These are phyloP conservation scores for Peromyscus californicus DNA, from an alignment of 2,113 vertebrate genomes.

Conservation along the genomic window DNA sequence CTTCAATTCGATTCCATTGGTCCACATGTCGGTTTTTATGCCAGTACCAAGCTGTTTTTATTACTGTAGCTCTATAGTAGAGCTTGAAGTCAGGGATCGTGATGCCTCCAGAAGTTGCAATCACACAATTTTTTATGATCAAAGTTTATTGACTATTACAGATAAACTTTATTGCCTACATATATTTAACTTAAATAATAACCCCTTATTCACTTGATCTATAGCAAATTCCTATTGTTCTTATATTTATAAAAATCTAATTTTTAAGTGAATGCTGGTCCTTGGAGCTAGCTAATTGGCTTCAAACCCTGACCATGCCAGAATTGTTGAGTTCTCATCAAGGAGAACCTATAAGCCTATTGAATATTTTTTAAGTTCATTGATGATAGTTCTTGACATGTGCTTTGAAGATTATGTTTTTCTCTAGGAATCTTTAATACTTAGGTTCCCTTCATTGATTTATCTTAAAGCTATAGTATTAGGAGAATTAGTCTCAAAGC, in stretches of 20 bases:
- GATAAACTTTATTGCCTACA: rapidly evolving
- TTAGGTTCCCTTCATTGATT: neutral
- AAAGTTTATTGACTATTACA: neutral
- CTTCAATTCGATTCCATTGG: no score
- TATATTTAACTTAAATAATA: neutral
- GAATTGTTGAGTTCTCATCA: neutral
- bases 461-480: neutral
- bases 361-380: neutral
- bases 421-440: neutral
- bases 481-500: neutral
- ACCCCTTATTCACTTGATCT: neutral
- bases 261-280: neutral
- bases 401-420: neutral
- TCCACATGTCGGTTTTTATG: no score
- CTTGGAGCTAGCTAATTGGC: neutral
- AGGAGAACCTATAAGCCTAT: neutral
- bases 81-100: no score
- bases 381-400: neutral
- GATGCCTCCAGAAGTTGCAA: no score
- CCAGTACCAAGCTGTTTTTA: no score
- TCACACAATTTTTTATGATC: neutral
- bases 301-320: neutral
- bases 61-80: no score
- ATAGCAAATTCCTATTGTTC: neutral
- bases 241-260: neutral